phyloP scores from a whole-genome alignment of 2,797 vertebrate genomes.

The Myoxocephalus aenaeus region DNA sequence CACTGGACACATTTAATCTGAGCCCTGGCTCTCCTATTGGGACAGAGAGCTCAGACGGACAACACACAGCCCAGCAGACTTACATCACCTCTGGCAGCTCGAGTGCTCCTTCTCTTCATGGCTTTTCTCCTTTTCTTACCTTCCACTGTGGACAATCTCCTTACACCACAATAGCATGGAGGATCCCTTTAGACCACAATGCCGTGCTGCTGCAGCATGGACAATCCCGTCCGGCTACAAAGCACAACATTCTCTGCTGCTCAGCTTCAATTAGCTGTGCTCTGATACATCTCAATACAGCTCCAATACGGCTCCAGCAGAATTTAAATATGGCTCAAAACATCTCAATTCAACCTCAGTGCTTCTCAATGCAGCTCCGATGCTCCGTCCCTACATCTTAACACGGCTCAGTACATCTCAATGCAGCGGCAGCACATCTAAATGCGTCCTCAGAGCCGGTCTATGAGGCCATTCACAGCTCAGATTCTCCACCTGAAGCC shows the following conservation, averaged over 20 bases:
- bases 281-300: conserved; percentile 83
- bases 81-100: conserved; percentile 77
- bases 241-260: conserved; percentile 79
- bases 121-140: conserved; percentile 75
- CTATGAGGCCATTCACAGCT: conserved; percentile 57
- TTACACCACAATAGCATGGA: conserved; percentile 76
- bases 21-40: conserved; percentile 48
- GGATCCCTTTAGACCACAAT: conserved; percentile 76
- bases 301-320: conserved; percentile 63
- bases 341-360: conserved; percentile 81
- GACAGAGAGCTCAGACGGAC: conserved; percentile 65
- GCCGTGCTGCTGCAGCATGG: conserved; percentile 65
- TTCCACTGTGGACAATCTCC: conserved; percentile 75
- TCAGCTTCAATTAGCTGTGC: conserved; percentile 85
- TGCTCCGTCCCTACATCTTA: conserved; percentile 66
- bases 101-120: conserved; percentile 72
- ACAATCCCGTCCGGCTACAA: conserved; percentile 77
- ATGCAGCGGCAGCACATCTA: conserved; percentile 71
- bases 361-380: conserved; percentile 73
- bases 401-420: conserved; percentile 78
- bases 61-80: conserved; percentile 69
- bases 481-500: conserved; percentile 66
- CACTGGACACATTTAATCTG: conserved; percentile 76
- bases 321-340: conserved; percentile 82
- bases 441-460: conserved; percentile 57